These are phyloP conservation scores for Eucidaris tribuloides DNA, from an alignment of 35 echinoderm and acorn worm genomes.

Conservation along the genomic window DNA sequence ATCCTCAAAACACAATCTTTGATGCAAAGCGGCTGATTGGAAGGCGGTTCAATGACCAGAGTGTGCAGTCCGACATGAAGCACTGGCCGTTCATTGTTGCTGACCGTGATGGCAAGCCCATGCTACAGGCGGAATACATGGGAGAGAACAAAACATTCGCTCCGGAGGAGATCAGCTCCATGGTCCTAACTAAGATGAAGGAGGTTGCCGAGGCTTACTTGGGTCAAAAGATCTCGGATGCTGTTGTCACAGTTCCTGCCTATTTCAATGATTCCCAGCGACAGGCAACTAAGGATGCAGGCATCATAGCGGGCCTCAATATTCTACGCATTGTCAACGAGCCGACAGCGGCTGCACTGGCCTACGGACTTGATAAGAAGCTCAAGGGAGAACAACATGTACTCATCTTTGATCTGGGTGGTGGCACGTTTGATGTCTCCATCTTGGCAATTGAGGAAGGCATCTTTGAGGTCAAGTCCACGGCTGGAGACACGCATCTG, in stretches of 20 bases:
- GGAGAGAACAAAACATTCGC: constrained; percentile 74
- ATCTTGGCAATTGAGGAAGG: constrained; percentile 50
- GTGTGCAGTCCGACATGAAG: constrained; percentile 71
- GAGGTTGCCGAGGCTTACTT: constrained; percentile 67
- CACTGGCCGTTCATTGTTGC: constrained; percentile 74
- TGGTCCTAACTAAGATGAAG: constrained; percentile 73
- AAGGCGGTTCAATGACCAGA: constrained; percentile 48
- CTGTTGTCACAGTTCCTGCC: constrained; percentile 78
- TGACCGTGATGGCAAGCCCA: constrained; percentile 56
- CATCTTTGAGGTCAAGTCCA: constrained; percentile 47
- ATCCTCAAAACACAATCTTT: constrained; percentile 86
- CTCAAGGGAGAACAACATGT: constrained; percentile 60
- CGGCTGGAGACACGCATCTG: constrained; percentile 66
- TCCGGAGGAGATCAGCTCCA: constrained; percentile 78
- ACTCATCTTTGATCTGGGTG: constrained; percentile 71
- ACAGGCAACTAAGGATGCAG: constrained; percentile 90
- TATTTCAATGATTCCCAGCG: constrained; percentile 90
- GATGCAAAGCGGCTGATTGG: constrained; percentile 94
- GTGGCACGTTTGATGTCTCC: constrained; percentile 69
- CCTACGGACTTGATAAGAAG: constrained; percentile 83
- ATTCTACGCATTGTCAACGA: constrained; percentile 87
- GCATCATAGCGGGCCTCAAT: constrained; percentile 79
- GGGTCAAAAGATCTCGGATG: constrained; percentile 40
- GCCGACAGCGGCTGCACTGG: constrained; percentile 81
- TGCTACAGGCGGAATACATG: constrained; percentile 58